Base-by-base conservation (phyloP, 2,797 vertebrate species). In the Xyrichtys novacula region DNA sequence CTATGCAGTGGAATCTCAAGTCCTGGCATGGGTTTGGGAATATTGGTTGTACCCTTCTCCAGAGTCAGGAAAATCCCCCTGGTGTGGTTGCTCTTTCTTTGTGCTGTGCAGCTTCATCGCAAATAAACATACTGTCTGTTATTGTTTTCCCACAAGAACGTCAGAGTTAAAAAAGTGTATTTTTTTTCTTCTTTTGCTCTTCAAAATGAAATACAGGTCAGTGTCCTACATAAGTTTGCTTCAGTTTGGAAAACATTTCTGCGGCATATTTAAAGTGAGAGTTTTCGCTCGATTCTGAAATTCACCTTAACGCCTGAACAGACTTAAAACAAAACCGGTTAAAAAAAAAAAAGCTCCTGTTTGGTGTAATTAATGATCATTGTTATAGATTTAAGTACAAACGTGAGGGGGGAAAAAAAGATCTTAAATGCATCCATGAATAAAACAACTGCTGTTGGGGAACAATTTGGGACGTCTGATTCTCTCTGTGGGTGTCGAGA, bases 101-200 rank as follows among this genome's bases (percentile, higher is more conserved):
- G 86, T 92, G 88, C 83, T 85, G 71, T 84, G 90, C 79, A 89
- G 88, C 85, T 91, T 90, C 89, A 91, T 89, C 78, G 72, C 91
- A 93, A 93, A 93, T 93, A 92, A 92, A 93, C 92, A 92, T 90
- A 90, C 89, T 90, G 89, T 88, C 92, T 93, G 91, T 91, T 91
- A 92, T 91, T 91, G 89, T 92, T 91, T 90, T 91, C 92, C 92
- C 92, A 71, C 55, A 89, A 89, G 91, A 91, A 90, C 83, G 61
- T 65, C 81, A 64, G 83, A 87, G 87, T 91, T 91, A 85, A 88
- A 86, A 86, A 91, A 88, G 81, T 90, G 74, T 83, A 58, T 85
- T 80, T 88, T 82, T 48, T 75, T 88, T n/a, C n/a, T 85, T 68
- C 57, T 74, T 88, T 83, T 88, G 65, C 87, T 83, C 77, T 89